Evolutionary conservation across 2,888 invertebrate species (phyloP), one percentile per base, ranked within the genome.

Genomic region (Dicyrtoma fusca): DNA sequence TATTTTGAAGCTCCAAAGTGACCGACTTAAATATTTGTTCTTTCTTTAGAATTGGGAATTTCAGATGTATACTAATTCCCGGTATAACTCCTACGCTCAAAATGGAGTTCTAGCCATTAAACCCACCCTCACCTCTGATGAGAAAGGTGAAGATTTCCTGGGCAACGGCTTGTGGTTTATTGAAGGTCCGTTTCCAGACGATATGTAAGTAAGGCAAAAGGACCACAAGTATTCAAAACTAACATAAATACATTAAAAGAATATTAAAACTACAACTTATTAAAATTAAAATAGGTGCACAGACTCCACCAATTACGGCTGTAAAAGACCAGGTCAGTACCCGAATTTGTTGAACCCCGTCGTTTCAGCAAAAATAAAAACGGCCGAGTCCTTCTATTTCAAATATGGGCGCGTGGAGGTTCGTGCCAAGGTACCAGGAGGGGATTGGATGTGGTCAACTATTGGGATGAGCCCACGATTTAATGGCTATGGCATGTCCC

Each of bases 401-500:
- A 87, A 85, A 76, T 91, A 89, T 81, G 90, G 90, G 8, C 84
- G 84, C 49, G 83, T 90, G 17, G 89, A 89, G 82, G 86, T 89
- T 8, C 84, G 88, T 61, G 90, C 90, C 0, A 89, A 88, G 82
- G 84, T 89, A 84, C 90, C 91, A 1, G 85, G 87, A 44, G 91
- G 91, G 17, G 90, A 91, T 82, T 91, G 91, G 90, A 71, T 64
- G 23, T 90, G 90, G 87, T 87, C 87, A 66, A 90, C 90, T 34
- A 87, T 91, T 77, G 90, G 90, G 90, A 82, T 91, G 81, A 88
- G 91, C 80, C 91, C 92, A 0, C 83, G 85, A 10, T 86, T 87
- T 64, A 86, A 87, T 49, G 83, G 85, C 0, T 91, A 91, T 82
- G 90, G 90, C 0, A 83, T 84, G 0, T 91, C 90, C 90, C 90